Base-by-base conservation (phyloP, 2,888 invertebrate species). In the Diabrotica balteata region DNA sequence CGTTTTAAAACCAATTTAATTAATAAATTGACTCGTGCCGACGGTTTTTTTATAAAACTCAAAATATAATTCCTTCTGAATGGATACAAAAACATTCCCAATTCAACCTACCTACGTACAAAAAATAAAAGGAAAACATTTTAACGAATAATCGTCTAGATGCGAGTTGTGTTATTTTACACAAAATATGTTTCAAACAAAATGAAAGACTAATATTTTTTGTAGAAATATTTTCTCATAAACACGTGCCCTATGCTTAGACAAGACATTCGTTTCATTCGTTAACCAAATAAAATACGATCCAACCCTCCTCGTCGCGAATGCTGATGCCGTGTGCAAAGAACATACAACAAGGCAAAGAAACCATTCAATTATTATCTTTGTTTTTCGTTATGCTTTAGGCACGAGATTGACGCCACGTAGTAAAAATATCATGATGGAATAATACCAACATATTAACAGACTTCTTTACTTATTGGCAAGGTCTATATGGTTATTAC, bases 181-280 rank as follows among this genome's bases (percentile, higher is more conserved):
- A 82, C 80, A 81, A 83, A 83, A 82, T 81, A 81, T 79, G 79
- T 82, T 82, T 83, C 81, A 81, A 74, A 77, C 77, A 73, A 81
- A 84, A 84, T 83, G 83, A 83, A 83, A 84, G 81, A 83, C 83
- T 82, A 84, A 84, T 83, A 84, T 84, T 84, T 83, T 84, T 84
- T 81, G 75, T 76, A 73, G 75, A 73, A 76, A 78, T 77, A 78
- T 80, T 80, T 80, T 80, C 76, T 74, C 77, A 73, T 74, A 75
- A 78, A 77, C 81, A 80, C 81, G 81, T 81, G 81, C 77, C 78
- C 73, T 73, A 66, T 80, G 80, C 79, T 81, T 79, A 79, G 79
- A 80, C 77, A 79, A 77, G 76, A 66, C 74, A 70, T 65, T 71
- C 67, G 76, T 60, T 73, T 67, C 68, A 63, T 76, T 68, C 66